Base-by-base conservation (phyloP, 2,797 vertebrate genomes). In the Borostomias antarcticus region DNA sequence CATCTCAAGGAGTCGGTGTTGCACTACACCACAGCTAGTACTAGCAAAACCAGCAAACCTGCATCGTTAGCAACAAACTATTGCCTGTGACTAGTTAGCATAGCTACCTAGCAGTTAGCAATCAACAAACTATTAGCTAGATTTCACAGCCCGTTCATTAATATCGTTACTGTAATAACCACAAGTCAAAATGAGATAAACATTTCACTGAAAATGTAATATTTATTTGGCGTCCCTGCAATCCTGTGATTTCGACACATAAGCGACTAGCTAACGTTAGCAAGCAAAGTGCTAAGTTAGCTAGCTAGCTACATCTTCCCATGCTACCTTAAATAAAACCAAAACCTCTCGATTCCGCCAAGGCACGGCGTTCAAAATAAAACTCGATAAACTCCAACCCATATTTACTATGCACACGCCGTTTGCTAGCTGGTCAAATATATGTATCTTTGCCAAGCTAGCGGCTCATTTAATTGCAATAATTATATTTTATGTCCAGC, bases 301-400 rank as follows among this genome's bases (percentile, higher is more conserved):
- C 43, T 32, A 13, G 23, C 40, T 65, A 54, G 29, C 64, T 33
- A 29, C 70, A 93, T 91, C 89, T 85, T 64, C 82, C 89, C 91
- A 93, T 88, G 92, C 92, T 93, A 93, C 92, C 92, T 93, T 93
- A 93, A 93, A 93, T 92, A 92, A 93, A 93, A 92, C 75, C 81
- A 90, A 90, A 91, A 91, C 85, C 89, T 84, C 87, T 85, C 78
- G 81, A 88, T 90, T 93, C 90, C 92, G 92, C 92, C 90, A 91
- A 92, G 91, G 90, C 91, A 90, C 91, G 86, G 77, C 70, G 90
- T 93, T 93, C 91, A 92, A 93, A 92, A 78, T 78, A 84, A 87
- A 91, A 86, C 75, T 82, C 75, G 80, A 89, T 88, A 86, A 91
- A 89, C 85, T 78, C 84, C 73, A 58, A 40, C 60, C 68, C 65